Conservation (phyloP, 2,113 vertebrate genomes). For the Canis aureus region DNA sequence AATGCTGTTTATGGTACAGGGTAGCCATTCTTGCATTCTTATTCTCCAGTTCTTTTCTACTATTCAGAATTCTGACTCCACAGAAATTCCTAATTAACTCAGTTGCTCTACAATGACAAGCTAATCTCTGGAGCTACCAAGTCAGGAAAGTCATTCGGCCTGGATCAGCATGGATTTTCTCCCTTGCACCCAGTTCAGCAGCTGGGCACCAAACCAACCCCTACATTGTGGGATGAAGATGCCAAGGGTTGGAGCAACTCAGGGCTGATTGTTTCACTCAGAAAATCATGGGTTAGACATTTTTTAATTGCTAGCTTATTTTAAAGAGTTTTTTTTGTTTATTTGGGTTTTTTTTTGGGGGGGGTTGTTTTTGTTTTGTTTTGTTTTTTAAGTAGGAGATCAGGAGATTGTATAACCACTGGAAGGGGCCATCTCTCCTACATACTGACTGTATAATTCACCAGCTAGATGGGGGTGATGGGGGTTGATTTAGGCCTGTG, state of each 20-base stretch:
- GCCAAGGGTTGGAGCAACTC: slow-evolving; percentile 44
- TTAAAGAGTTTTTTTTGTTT: slow-evolving; percentile 28
- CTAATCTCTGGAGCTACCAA: slow-evolving; percentile 65
- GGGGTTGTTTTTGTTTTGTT: background rate
- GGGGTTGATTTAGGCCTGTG: background rate
- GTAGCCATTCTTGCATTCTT: background rate
- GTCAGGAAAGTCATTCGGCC: slow-evolving; percentile 24
- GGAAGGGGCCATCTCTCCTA: background rate
- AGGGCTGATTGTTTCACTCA: slow-evolving; percentile 65
- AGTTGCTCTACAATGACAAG: slow-evolving; percentile 50
- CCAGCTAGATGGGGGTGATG: background rate
- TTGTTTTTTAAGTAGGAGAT: background rate
- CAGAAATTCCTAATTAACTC: slow-evolving; percentile 66
- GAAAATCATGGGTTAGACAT: slow-evolving; percentile 64
- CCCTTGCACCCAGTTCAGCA: slow-evolving; percentile 33
- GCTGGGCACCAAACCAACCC: slow-evolving; percentile 37
- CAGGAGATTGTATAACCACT: background rate
- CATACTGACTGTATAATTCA: background rate
- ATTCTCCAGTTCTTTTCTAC: background rate
- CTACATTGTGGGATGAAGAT: background rate
- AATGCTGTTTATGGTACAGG: background rate
- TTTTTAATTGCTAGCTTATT: slow-evolving; percentile 68
- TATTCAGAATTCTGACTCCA: background rate
- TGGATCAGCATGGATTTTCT: background rate
- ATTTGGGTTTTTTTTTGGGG: background rate